phyloP scores from a whole-genome alignment of 2,113 vertebrate genomes.

The Ameiurus melas region DNA sequence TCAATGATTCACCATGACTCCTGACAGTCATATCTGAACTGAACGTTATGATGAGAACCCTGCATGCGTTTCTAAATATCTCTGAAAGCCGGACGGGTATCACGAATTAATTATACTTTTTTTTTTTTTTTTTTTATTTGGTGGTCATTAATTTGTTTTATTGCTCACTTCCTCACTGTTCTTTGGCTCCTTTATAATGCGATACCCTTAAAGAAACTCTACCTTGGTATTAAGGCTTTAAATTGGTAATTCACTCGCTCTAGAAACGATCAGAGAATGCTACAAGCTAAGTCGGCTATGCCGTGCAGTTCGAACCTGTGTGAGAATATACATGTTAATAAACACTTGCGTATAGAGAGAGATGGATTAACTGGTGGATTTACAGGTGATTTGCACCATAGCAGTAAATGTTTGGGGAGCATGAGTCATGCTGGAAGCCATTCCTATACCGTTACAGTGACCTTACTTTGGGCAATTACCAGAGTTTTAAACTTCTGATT shows the following conservation, averaged over 20 bases:
- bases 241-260: too few relatives aligned
- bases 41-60: conserved; percentile 1
- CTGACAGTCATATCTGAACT: background rate
- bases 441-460: background rate
- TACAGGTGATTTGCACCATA: background rate
- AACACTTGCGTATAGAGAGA: background rate
- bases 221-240: background rate
- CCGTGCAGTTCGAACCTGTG: background rate
- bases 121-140: background rate
- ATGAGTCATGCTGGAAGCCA: background rate
- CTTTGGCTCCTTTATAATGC: background rate
- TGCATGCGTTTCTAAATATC: conserved; percentile 1
- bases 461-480: background rate
- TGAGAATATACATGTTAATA: background rate
- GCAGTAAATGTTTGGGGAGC: background rate
- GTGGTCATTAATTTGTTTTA: background rate
- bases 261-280: background rate
- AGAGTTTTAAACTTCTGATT: background rate
- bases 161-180: conserved; percentile 9
- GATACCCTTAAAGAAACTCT: background rate
- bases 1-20: background rate
- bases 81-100: background rate
- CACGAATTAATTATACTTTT: background rate
- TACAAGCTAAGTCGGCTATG: background rate
- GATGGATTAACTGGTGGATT: background rate